Base-by-base conservation (phyloP, 2,113 vertebrate genomes). In the Sylvilagus bachmani region DNA sequence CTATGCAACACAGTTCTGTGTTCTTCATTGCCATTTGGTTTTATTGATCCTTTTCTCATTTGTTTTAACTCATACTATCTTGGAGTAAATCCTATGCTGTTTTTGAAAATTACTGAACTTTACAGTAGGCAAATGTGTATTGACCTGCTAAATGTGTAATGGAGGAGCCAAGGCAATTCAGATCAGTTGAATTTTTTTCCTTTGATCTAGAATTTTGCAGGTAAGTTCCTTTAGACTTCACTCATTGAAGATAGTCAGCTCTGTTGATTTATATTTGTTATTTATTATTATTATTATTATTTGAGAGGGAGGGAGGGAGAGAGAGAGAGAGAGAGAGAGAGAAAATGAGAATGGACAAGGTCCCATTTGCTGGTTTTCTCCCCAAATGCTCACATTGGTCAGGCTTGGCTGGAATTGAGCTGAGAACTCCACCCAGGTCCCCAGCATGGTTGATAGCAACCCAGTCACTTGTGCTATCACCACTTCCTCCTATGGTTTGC, bases 1-100 rank as follows among this genome's bases (percentile, higher is more conserved):
- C 22, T 58, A 14, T 19, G 16, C 25, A 53, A 36, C 10, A 29
- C 12, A 51, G 12, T 58, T 92, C 29, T 79, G 0, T 67, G 69
- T 85, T 90, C 31, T 67, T 77, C 70, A 83, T 53, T n/a, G 51
- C 51, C 19, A 73, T 74, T 84, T 94, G 25, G 62, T 80, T 85
- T 86, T 10, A 17, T 79, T 84, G 14, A n/a, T 49, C 19, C 6
- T 77, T 62, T 80, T 9, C 25, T 77, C 16, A 51, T 49, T 62
- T 22, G 55, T 53, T 66, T 58, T 13, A n/a, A 44, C 21, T 66
- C 67, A 38, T 27, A 69, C 69, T 25, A 86, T 58, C 36, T 92
- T 69, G 38, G 10, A 64, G 21, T 55, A 92, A 53, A 86, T 81
- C 1, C 33, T 64, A 25, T 53, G n/a, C 49, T 87, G 36, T 74